Base-by-base conservation (phyloP, 2,113 vertebrate species). In the Gavia stellata region DNA sequence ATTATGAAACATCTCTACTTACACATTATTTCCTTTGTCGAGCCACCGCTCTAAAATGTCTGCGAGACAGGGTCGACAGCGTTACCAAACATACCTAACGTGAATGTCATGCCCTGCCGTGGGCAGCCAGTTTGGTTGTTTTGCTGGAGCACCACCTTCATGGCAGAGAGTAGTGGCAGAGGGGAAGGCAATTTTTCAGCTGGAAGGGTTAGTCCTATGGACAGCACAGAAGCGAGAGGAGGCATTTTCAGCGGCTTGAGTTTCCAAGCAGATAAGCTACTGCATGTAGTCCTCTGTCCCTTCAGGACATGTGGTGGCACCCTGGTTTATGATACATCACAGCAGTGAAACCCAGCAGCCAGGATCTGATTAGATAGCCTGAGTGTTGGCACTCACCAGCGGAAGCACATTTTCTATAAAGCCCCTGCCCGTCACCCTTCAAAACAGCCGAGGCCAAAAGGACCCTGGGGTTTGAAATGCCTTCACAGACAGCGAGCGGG, bases 281-380 rank as follows among this genome's bases (percentile, higher is more conserved):
- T 38, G 12, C 2, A 2, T n/a, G 82, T 89, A 63, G 11, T 59
- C 36, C 33, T 52, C 44, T 17, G 72, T 31, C 24, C 47, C 45
- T 50, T 81, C 63, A 40, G 80, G 55, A 65, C 0, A 0, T 42
- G 0, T 13, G 42, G 63, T 45, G 44, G 42, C n/a, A 62, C 13
- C 55, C 50, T 59, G 52, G 26, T 49, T 59, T 73, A 44, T 67
- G 58, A 52, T 4, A 31, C 31, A 62, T 31, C 38, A 12, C 61
- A 82, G 77, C n/a, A 65, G 44, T 14, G n/a, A 81, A 91, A 74
- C 5, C 23, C 47, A 50, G 61, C 29, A 34, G 34, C 33, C 67
- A 24, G 59, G 71, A 33, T 80, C 19, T 61, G 52, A 14, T 70
- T 55, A 75, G 73, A 25, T 10, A 75, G 58, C 20, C 50, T 16